Evolutionary conservation across 2,797 vertebrate genomes (phyloP), one percentile per base, ranked within the genome.

Genomic region (Epinephelus coioides): DNA sequence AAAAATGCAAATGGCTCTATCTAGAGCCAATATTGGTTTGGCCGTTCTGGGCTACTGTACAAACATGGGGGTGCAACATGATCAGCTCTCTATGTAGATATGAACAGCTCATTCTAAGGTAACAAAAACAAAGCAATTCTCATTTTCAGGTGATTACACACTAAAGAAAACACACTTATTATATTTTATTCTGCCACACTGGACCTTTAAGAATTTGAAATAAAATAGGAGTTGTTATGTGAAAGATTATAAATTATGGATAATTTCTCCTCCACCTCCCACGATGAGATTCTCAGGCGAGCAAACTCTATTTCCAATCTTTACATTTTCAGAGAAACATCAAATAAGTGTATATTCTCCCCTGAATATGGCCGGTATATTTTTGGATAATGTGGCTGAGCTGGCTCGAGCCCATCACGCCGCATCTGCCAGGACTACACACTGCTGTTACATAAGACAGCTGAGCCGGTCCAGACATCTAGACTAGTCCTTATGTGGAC

Each of bases 401-500:
- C 81, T 88, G 87, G 89, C 86, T 78, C 12, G 6, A 80, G 66
- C 75, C 81, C 83, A 85, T 90, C 84, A 78, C 53, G 81, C 81
- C 87, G 90, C 79, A 78, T 92, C 73, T 78, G 86, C 89, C 91
- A 91, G 83, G 76, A 86, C 82, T 85, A 78, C 82, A 82, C 76
- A 59, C 73, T 76, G 65, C 70, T 88, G 78, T 94, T 94, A 90
- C 86, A 84, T 91, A 91, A 91, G 88, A 88, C 76, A 78, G 81
- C 66, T 73, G 81, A 90, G 83, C 81, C 81, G 50, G 71, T 84
- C 84, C 89, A 89, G 82, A 89, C 76, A 81, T 85, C 81, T 49
- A 86, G 71, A 88, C 84, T 66, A 65, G 90, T 82, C 86, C 88
- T 89, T 86, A 79, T 91, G 88, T 91, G 89, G 90, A 90, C 87